A percentile compares a stretch with the other conserved stretches of the same genome.
phyloP scores from a whole-genome alignment of 2,888 invertebrate species.

The Apoda limacodes region DNA sequence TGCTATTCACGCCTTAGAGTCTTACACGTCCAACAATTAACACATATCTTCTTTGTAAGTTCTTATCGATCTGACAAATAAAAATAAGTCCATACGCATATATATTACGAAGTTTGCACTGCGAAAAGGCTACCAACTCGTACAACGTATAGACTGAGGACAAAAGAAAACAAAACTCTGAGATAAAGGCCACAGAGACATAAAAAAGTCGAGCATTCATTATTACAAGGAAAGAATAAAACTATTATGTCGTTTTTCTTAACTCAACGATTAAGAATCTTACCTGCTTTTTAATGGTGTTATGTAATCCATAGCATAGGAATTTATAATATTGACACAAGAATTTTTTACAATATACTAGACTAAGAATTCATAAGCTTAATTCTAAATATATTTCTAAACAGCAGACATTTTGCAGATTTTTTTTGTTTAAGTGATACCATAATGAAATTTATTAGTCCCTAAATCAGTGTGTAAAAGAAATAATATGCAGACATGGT shows the following conservation, averaged over 20 bases:
- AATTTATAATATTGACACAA: too few relatives aligned
- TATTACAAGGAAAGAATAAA: constrained; percentile 27
- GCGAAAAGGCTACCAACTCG: constrained; percentile 41
- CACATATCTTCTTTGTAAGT: constrained; percentile 51
- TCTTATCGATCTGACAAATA: constrained; percentile 64
- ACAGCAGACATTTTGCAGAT: constrained; percentile 65
- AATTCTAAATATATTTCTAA: constrained; percentile 69
- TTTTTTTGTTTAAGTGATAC: too few relatives aligned
- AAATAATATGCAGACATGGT: too few relatives aligned
- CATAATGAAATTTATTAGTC: too few relatives aligned
- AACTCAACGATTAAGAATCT: constrained; percentile 27
- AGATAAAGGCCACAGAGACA: constrained; percentile 68
- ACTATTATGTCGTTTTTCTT: constrained; percentile 28
- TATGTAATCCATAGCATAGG: constrained; percentile 55
- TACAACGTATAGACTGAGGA: constrained; percentile 51
- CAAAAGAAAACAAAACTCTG: constrained; percentile 66
- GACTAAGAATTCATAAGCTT: constrained; percentile 39
- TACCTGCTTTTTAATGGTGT: constrained; percentile 44
- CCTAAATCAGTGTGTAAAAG: too few relatives aligned
- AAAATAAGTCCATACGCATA: constrained; percentile 51
- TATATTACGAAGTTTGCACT: constrained; percentile 20
- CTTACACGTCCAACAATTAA: constrained; percentile 46
- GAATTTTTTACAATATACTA: constrained; percentile 37
- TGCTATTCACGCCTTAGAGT: constrained; percentile 47
- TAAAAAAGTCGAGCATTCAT: constrained; percentile 58